A percentile compares a stretch with the other conserved stretches of the same genome.
These are phyloP conservation scores for Metaphire vulgaris DNA, from an alignment of 1,140 invertebrate species.

Conservation along the genomic window DNA sequence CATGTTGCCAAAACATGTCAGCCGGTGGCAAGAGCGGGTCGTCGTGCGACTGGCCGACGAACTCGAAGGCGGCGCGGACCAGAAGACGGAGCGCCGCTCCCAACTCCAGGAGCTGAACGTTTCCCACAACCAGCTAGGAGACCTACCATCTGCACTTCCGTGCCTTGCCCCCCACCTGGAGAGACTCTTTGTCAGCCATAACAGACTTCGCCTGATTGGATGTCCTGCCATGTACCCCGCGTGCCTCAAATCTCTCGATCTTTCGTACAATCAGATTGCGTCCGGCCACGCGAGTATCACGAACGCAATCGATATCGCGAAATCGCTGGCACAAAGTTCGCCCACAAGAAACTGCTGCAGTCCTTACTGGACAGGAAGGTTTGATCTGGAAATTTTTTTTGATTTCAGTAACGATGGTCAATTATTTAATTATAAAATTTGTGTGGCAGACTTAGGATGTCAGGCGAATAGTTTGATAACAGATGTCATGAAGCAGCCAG, in stretches of 20 bases:
- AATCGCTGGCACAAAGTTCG: not conserved
- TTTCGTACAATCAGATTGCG: conserved; percentile 68
- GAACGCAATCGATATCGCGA: not conserved
- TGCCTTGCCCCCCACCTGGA: conserved; percentile 79
- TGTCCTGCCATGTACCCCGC: conserved; percentile 82
- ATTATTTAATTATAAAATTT: no score
- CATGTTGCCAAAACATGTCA: not conserved
- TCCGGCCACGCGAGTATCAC: not conserved
- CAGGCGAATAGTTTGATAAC: no score
- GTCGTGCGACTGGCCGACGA: not conserved
- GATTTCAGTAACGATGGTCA: no score
- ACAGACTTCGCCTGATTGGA: conserved; percentile 67
- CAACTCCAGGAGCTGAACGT: conserved; percentile 77
- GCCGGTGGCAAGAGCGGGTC: not conserved
- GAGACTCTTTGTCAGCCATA: conserved; percentile 82
- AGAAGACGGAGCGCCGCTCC: not conserved
- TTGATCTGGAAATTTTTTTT: no score
- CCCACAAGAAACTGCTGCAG: not conserved
- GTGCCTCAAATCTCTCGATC: conserved; percentile 79
- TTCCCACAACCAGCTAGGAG: conserved; percentile 78
- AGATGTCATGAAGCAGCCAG: no score
- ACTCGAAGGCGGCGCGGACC: not conserved
- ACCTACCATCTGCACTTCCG: conserved; percentile 61
- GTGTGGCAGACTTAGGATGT: no score
- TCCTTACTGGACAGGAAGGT: no score